Percentiles rank a stretch among this genome's conserved stretches.
phyloP scores from a whole-genome alignment of 2,888 invertebrate genomes.

The Hemithea aestivaria region DNA sequence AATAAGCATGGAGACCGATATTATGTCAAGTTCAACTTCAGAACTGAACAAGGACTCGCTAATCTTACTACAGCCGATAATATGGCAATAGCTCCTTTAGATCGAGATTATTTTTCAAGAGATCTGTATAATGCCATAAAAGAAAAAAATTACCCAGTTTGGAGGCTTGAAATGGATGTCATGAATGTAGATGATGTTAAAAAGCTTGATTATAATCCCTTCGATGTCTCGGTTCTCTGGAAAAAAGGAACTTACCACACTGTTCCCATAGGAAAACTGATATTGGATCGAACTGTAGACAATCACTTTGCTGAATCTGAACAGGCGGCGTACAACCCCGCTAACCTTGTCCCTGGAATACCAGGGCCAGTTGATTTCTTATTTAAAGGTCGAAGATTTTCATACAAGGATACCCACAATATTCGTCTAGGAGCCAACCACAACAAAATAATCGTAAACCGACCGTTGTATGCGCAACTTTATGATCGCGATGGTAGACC shows the following conservation, averaged over 20 bases:
- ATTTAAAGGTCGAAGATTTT: slow-evolving; percentile 66
- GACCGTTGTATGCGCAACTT: slow-evolving; percentile 31
- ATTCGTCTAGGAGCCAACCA: slow-evolving; percentile 40
- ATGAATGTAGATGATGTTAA: slow-evolving; percentile 43
- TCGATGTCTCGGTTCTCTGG: slow-evolving; percentile 52
- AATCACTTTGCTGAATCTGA: slow-evolving; percentile 75
- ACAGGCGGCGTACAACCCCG: slow-evolving; percentile 67
- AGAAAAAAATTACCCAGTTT: slow-evolving; percentile 37
- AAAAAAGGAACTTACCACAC: slow-evolving; percentile 53
- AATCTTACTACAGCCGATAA: slow-evolving; percentile 83
- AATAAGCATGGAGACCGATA: slow-evolving; percentile 84
- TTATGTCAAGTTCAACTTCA: slow-evolving; percentile 93
- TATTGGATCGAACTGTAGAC: slow-evolving; percentile 45
- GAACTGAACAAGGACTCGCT: slow-evolving; percentile 91
- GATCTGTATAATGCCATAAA: slow-evolving; percentile 81
- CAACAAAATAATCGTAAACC: slow-evolving; percentile 37
- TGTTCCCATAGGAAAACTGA: slow-evolving; percentile 46
- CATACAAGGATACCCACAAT: slow-evolving; percentile 78
- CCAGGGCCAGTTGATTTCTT: slow-evolving; percentile 74
- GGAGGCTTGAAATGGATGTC: slow-evolving; percentile 56
- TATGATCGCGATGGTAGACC: slow-evolving; percentile 38
- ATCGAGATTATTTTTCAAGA: slow-evolving; percentile 90
- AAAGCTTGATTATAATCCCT: slow-evolving; percentile 49
- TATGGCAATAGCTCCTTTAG: slow-evolving; percentile 78
- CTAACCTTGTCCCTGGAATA: slow-evolving; percentile 58